Evolutionary conservation across 2,888 invertebrate species (phyloP).

Genomic region (Diadegma fenestrale): DNA sequence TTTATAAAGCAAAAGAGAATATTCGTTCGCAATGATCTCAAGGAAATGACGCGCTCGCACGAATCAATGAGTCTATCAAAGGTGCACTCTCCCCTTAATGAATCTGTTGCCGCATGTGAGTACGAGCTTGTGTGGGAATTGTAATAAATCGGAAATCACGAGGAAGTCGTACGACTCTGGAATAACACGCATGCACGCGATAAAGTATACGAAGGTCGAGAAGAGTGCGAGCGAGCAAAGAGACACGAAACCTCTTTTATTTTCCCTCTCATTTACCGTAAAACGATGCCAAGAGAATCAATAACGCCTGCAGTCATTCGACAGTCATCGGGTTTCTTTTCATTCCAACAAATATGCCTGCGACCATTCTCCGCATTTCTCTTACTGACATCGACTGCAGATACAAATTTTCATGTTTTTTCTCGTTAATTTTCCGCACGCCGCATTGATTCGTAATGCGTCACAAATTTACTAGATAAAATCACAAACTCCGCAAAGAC

Average conservation of each 20-base stretch:
- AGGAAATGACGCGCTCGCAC: conserved; percentile 6
- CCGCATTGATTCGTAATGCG: background rate
- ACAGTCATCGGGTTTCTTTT: conserved; percentile 80
- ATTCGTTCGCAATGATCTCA: background rate
- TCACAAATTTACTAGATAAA: background rate
- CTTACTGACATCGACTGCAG: conserved; percentile 23
- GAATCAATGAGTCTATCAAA: conserved; percentile 30
- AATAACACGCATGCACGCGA: conserved; percentile 24
- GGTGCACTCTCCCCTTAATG: conserved; percentile 47
- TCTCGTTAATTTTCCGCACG: conserved; percentile 1
- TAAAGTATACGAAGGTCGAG: conserved; percentile 22
- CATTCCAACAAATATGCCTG: conserved; percentile 30
- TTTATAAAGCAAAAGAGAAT: background rate
- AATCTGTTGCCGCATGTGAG: background rate
- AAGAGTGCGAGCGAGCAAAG: conserved; percentile 41
- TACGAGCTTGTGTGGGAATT: conserved; percentile 15
- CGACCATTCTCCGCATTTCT: conserved; percentile 48
- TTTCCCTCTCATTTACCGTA: conserved; percentile 69
- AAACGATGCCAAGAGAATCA: conserved; percentile 78
- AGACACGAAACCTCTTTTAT: conserved; percentile 49
- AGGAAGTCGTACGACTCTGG: conserved; percentile 62
- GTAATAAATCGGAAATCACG: conserved; percentile 64
- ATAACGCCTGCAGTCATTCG: conserved; percentile 84
- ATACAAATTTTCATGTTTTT: conserved; percentile 9
- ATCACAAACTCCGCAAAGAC: background rate